Evolutionary conservation across 2,888 invertebrate genomes (phyloP).

Genomic region (Auanema freiburgensis): DNA sequence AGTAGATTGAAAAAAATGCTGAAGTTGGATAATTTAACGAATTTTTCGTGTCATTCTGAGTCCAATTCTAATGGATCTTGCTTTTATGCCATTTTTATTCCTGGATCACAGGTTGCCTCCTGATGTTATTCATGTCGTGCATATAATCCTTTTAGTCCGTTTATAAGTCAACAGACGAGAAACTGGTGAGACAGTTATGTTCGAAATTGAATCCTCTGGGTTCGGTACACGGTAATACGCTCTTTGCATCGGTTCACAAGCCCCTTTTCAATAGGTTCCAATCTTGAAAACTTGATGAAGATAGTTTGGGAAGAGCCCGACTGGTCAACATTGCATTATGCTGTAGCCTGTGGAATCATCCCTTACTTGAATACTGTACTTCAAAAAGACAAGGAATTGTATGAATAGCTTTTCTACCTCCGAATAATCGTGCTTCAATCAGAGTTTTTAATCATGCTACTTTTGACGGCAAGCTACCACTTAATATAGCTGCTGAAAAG

Average conservation of each 20-base stretch:
- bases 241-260: too few relatives aligned
- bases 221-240: background rate
- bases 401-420: background rate
- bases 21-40: conserved; percentile 15
- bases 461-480: conserved; percentile 15
- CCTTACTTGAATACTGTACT: conserved; percentile 9
- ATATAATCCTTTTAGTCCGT: conserved; percentile 12
- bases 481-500: conserved; percentile 19
- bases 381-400: conserved; percentile 19
- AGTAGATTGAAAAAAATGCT: conserved; percentile 22
- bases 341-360: conserved; percentile 19
- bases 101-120: conserved; percentile 19
- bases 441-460: conserved; percentile 18
- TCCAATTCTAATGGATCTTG: conserved; percentile 12
- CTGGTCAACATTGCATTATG: conserved; percentile 23
- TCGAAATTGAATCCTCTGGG: conserved; percentile 16
- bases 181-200: conserved; percentile 18
- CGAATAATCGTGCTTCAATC: background rate
- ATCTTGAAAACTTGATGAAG: conserved; percentile 16
- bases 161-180: conserved; percentile 18
- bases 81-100: conserved; percentile 20
- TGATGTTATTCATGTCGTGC: background rate
- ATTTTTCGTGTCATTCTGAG: conserved; percentile 22
- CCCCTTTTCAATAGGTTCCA: background rate
- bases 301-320: conserved; percentile 17